A percentile compares a stretch with the other conserved stretches of the same genome.
Evolutionary conservation across 2,797 vertebrate species (phyloP).

Genomic region (Alectoris magna): DNA sequence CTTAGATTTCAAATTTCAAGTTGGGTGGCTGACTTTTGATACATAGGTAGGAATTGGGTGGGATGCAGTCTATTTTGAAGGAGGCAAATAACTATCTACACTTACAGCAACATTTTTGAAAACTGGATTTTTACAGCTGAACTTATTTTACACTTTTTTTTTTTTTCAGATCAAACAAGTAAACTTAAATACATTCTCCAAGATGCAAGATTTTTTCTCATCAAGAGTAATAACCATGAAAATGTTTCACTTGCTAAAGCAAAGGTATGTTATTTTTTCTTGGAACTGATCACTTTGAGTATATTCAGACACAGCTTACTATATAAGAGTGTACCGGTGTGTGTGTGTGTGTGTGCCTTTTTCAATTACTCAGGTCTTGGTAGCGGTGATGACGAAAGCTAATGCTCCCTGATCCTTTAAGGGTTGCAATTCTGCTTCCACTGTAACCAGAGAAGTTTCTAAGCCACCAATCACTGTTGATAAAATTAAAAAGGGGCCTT

Average conservation of each 20-base stretch:
- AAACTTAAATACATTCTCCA: conserved; percentile 95
- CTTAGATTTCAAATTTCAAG: conserved; percentile 54
- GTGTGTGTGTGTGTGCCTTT: background rate
- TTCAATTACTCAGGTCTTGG: accelerated
- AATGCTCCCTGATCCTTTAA: background rate
- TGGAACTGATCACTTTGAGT: background rate
- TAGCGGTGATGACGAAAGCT: background rate
- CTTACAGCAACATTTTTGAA: background rate
- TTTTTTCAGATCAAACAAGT: conserved; percentile 90
- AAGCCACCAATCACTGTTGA: background rate
- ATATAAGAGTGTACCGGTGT: background rate
- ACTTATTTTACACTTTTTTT: conserved; percentile 60
- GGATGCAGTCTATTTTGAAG: conserved; percentile 5
- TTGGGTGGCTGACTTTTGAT: conserved; percentile 40
- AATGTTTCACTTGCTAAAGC: conserved; percentile 98
- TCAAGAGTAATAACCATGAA: conserved; percentile 99
- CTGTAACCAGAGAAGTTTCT: background rate
- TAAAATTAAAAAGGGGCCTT: background rate
- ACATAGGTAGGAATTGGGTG: background rate
- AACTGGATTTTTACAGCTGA: background rate
- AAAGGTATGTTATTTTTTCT: conserved; percentile 84
- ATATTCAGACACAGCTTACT: background rate
- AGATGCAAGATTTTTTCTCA: conserved; percentile 96
- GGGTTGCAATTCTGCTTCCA: background rate
- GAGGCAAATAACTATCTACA: background rate